Evolutionary conservation across 2,888 invertebrate species (phyloP), one percentile per base, ranked within the genome.

Genomic region (Drosophila quasianomalipes): DNA sequence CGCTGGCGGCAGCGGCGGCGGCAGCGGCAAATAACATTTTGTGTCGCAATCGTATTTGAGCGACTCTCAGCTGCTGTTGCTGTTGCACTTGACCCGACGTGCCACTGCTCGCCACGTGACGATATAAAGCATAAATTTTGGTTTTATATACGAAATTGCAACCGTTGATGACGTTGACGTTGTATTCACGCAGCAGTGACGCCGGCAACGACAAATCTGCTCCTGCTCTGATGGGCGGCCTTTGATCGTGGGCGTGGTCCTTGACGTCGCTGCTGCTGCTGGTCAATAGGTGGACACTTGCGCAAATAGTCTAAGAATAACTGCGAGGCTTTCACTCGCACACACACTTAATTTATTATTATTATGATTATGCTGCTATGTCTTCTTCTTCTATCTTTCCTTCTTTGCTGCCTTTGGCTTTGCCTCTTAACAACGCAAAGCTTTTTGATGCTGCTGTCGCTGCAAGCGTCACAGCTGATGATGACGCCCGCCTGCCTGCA

Each of bases 71-170:
- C 89, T 86, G 83, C 85, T 91, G 87, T 90, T 91, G 90, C 84
- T 91, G 88, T 83, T 87, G 90, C 86, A 88, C 90, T 88, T 88
- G 79, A 90, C 89, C 69, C 86, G 85, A 84, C 87, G 90, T 79
- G 90, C 89, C 89, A 87, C 87, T 73, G 82, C 83, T 89, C 90
- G 77, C 63, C 84, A 88, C 77, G 88, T 86, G 83, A 82, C 82
- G 81, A 83, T 92, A 90, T 81, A 92, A 82, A 65, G 91, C 83
- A 89, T 91, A 92, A 78, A 92, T 85, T 90, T 92, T 83, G 69
- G 86, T 91, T 88, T 91, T 92, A 83, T 91, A 82, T 77, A 79
- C 82, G 82, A 92, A 91, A 84, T 81, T 79, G 81, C 90, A 91
- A 84, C 82, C 88, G 81, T 75, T 85, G 62, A 73, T 78, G 88